Conservation (phyloP, 2,797 vertebrate species). For the Naso thynnoides region DNA sequence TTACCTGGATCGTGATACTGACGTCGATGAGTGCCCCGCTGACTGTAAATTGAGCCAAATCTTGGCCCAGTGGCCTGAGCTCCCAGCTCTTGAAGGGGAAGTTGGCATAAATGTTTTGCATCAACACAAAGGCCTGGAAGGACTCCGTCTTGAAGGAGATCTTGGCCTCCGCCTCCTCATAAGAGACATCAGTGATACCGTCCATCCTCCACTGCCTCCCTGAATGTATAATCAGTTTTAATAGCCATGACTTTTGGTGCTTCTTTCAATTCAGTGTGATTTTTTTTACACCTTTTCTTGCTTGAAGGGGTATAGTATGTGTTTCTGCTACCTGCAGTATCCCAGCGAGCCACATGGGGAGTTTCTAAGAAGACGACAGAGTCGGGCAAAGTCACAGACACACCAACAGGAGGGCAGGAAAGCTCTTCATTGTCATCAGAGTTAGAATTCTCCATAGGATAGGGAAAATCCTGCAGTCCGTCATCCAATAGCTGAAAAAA, state of each 20-base stretch:
- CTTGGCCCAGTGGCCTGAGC: constrained; percentile 82
- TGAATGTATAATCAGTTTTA: constrained; percentile 53
- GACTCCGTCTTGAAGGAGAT: constrained; percentile 86
- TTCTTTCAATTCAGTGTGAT: background rate
- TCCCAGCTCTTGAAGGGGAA: constrained; percentile 93
- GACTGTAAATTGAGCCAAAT: constrained; percentile 83
- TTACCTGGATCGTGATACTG: constrained; percentile 88
- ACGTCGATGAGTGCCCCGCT: constrained; percentile 81
- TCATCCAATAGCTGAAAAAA: constrained; percentile 80
- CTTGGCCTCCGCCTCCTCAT: constrained; percentile 64
- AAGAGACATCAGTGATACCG: constrained; percentile 77
- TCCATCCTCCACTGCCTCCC: constrained; percentile 89
- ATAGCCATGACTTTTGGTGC: background rate
- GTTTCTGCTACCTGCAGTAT: constrained; percentile 81
- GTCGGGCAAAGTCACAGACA: constrained; percentile 82
- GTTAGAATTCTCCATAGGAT: constrained; percentile 68
- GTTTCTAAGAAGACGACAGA: constrained; percentile 85
- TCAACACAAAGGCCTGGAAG: constrained; percentile 85
- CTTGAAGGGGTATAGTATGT: background rate
- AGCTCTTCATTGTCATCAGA: constrained; percentile 60
- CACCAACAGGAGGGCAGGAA: constrained; percentile 70
- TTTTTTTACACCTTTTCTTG: background rate
- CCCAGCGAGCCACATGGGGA: constrained; percentile 89
- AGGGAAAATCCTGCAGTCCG: constrained; percentile 83
- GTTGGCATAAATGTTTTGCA: constrained; percentile 88